phyloP scores from a whole-genome alignment of 2,113 vertebrate species.

The Arenaria interpres region DNA sequence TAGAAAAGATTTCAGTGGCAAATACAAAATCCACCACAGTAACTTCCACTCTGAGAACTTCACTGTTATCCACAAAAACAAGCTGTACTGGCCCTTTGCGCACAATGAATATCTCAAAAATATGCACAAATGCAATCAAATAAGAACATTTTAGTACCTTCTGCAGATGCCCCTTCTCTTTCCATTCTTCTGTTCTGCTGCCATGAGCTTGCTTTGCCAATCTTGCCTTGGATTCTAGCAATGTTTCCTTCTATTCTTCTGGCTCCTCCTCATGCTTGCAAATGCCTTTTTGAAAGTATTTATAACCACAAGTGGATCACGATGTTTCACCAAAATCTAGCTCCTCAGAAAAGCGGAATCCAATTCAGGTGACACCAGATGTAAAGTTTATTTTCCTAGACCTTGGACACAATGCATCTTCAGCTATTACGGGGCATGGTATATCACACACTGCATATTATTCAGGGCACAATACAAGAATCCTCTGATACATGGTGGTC shows the following conservation, averaged over 20 bases:
- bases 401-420: conserved; percentile 12
- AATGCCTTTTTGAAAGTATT: conserved; percentile 37
- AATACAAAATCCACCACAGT: background rate
- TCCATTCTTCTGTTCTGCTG: conserved; percentile 30
- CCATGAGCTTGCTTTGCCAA: conserved; percentile 11
- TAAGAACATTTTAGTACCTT: conserved; percentile 29
- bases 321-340: conserved; percentile 16
- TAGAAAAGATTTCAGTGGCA: background rate
- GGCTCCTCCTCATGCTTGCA: conserved; percentile 20
- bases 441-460: background rate
- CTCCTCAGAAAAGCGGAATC: background rate
- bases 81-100: background rate
- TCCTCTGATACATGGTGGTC: background rate
- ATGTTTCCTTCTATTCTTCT: conserved; percentile 23
- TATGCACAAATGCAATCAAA: background rate
- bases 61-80: background rate
- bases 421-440: background rate
- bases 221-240: background rate
- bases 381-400: conserved; percentile 6
- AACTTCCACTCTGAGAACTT: background rate
- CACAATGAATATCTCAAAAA: background rate
- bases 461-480: background rate
- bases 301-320: background rate
- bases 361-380: conserved; percentile 1
- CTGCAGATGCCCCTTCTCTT: background rate